Conservation (phyloP, 1,140 invertebrate genomes). For the Papilio dardanus region DNA sequence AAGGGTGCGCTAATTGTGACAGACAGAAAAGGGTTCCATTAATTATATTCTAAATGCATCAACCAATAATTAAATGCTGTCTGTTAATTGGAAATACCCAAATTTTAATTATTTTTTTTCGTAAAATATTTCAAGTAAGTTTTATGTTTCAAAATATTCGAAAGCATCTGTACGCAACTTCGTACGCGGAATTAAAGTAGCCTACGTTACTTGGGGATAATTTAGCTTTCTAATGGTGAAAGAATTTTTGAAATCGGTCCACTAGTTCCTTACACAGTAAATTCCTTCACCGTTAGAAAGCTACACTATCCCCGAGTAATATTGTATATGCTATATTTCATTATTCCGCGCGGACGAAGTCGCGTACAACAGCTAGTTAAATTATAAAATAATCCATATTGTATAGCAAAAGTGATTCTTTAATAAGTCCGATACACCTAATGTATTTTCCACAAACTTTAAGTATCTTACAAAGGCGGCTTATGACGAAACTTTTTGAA, state of each 20-base stretch:
- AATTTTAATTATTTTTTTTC: not conserved
- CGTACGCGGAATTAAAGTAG: too few relatives aligned
- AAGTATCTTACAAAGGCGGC: constrained; percentile 34
- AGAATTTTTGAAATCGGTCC: too few relatives aligned
- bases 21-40: constrained; percentile 65
- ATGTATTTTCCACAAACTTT: constrained; percentile 29
- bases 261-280: too few relatives aligned
- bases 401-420: constrained; percentile 24
- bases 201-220: too few relatives aligned
- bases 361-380: too few relatives aligned
- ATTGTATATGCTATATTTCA: too few relatives aligned
- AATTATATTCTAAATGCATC: constrained; percentile 61
- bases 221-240: too few relatives aligned
- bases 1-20: constrained; percentile 60
- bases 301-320: too few relatives aligned
- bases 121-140: not conserved
- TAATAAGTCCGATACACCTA: constrained; percentile 13
- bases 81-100: constrained; percentile 36
- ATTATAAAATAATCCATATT: not conserved
- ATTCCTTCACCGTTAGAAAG: too few relatives aligned
- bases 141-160: too few relatives aligned
- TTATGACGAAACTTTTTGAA: constrained; percentile 35
- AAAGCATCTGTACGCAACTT: too few relatives aligned
- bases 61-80: constrained; percentile 47
- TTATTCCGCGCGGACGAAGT: too few relatives aligned